Evolutionary conservation across 2,797 vertebrate species (phyloP).

Genomic region (Arnoldichthys spilopterus): DNA sequence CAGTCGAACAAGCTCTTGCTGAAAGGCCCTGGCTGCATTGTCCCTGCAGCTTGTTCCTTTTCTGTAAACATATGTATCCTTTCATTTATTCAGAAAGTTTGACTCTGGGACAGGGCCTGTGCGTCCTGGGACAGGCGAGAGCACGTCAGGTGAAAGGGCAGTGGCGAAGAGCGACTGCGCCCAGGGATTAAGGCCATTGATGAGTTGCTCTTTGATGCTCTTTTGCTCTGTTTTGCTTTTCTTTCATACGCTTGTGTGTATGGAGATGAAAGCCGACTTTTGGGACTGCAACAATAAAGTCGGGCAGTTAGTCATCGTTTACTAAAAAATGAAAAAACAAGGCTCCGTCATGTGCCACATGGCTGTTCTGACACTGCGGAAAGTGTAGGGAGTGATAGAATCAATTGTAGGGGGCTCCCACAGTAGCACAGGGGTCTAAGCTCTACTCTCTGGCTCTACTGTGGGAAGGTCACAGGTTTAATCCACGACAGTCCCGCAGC

Average conservation of each 20-base stretch:
- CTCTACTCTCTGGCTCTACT: too few species aligned
- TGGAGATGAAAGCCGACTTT: background rate
- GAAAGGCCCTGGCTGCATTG: constrained; percentile 68
- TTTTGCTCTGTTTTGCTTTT: background rate
- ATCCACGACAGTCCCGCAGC: too few species aligned
- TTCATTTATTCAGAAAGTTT: constrained; percentile 58
- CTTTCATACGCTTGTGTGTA: constrained; percentile 27
- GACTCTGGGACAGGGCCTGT: background rate
- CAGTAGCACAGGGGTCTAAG: too few species aligned
- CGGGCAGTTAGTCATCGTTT: too few species aligned
- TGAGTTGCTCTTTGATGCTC: constrained; percentile 50
- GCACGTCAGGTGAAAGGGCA: constrained; percentile 64
- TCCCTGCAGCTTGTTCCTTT: constrained; percentile 58
- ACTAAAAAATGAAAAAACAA: background rate
- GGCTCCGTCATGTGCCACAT: background rate
- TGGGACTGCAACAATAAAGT: background rate
- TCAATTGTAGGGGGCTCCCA: too few species aligned
- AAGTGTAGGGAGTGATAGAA: background rate
- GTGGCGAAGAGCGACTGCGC: constrained; percentile 57
- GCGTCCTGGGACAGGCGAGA: constrained; percentile 54
- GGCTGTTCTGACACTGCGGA: background rate
- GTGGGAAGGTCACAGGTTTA: too few species aligned
- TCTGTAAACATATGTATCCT: constrained; percentile 68
- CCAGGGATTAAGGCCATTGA: constrained; percentile 62
- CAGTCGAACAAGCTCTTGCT: constrained; percentile 51